These are phyloP conservation scores for Colletes collaris DNA, from an alignment of 2,888 invertebrate species.

Conservation along the genomic window DNA sequence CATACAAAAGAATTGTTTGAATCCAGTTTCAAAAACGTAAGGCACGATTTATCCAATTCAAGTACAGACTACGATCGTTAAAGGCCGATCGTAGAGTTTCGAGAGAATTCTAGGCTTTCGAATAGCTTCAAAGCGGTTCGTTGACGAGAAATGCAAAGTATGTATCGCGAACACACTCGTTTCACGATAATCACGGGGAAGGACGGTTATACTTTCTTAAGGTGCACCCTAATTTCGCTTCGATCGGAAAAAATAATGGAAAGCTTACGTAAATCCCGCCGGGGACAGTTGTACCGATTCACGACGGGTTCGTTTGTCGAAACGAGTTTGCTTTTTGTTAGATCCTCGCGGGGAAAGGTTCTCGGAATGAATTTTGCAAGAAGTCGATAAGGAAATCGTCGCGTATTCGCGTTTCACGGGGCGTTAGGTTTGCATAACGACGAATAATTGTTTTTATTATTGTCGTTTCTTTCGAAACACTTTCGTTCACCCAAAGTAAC, in stretches of 20 bases:
- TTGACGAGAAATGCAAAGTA: constrained; percentile 3
- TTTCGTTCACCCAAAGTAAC: background rate
- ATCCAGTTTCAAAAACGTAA: no score
- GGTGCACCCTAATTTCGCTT: constrained; percentile 1
- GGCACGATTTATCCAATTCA: no score
- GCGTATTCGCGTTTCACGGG: background rate
- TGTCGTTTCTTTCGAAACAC: background rate
- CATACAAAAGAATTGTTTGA: no score
- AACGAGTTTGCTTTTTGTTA: background rate
- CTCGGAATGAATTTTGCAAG: constrained; percentile 10
- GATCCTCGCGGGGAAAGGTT: constrained; percentile 18
- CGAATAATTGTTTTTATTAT: constrained; percentile 9
- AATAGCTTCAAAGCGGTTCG: background rate
- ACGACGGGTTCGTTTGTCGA: constrained; percentile 7
- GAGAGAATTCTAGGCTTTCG: no score
- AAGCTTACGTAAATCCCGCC: constrained; percentile 34
- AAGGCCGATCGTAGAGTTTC: background rate
- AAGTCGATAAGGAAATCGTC: constrained; percentile 28
- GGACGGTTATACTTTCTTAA: constrained; percentile 1
- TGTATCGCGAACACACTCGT: background rate
- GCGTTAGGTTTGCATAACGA: background rate
- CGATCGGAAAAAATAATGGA: constrained; percentile 14
- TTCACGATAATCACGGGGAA: constrained; percentile 13
- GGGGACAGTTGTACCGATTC: background rate
- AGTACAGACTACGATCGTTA: background rate